Percentiles rank a stretch among this genome's conserved stretches.
These are phyloP conservation scores for Bos javanicus DNA, from an alignment of 2,113 vertebrate genomes.

Conservation along the genomic window DNA sequence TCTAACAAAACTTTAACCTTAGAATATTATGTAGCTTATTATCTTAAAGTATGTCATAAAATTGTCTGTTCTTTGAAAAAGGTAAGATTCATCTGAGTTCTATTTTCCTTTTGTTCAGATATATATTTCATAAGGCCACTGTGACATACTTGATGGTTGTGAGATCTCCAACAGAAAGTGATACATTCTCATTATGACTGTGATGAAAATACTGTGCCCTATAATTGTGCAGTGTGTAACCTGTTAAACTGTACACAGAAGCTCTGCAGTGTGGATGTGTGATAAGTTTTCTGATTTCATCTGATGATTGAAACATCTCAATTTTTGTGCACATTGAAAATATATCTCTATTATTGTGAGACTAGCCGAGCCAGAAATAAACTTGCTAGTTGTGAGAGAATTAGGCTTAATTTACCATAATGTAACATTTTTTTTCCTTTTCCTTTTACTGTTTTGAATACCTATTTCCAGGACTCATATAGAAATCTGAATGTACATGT, in stretches of 20 bases:
- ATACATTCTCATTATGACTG: neutral
- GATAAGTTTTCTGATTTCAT: neutral
- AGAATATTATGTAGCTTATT: neutral
- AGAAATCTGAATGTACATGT: neutral
- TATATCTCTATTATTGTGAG: neutral
- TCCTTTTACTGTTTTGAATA: neutral
- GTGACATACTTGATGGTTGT: neutral
- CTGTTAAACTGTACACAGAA: neutral
- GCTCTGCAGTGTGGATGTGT: neutral
- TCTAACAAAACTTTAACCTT: neutral
- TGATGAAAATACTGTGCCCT: neutral
- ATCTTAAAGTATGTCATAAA: neutral
- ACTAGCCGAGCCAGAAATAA: neutral
- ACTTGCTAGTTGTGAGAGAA: neutral
- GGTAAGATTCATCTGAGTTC: neutral
- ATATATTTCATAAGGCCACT: fast-evolving
- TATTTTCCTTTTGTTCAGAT: neutral
- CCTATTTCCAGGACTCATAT: neutral
- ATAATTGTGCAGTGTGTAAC: neutral
- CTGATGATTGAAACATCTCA: neutral
- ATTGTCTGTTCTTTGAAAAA: neutral
- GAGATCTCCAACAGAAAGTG: neutral
- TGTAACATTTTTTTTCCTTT: neutral
- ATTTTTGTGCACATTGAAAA: neutral
- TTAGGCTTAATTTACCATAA: neutral